Evolutionary conservation across 2,888 invertebrate genomes (phyloP), one percentile per base, ranked within the genome.

Genomic region (Eupelmus urozonus): DNA sequence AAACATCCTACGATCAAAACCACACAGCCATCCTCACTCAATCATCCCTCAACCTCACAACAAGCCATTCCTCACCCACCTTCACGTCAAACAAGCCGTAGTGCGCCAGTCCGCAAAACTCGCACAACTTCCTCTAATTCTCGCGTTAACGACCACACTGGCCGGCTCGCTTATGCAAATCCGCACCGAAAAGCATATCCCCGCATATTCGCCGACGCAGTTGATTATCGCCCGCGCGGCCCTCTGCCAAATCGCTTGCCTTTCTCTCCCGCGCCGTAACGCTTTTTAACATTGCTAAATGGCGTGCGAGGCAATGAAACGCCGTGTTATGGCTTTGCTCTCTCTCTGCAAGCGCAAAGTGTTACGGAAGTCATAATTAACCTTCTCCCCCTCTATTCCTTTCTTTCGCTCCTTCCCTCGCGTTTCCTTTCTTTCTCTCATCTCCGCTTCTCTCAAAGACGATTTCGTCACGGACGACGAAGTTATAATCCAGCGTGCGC

Each of bases 301-400:
- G 62, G 65, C 66, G 60, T 65, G 70, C 71, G 45, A 71, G 60
- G 71, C 71, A 66, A 65, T 62, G 66, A 71, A 76, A 53, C 60
- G 60, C 53, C 55, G n/a, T 40, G 67, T 67, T 76, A 76, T 57
- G 62, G 53, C 60, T 72, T 40, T 20, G 27, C 57, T 18, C 16
- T 20, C 13, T 45, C 42, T 45, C 16, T 16, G 67, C 53, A 16
- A 13, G 18, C 53, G 67, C 65, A 57, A 77, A 76, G 76, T 77
- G 70, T 67, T 71, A 62, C 72, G 78, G 81, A 80, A 78, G 80
- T 80, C 77, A 63, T 81, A 79, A 81, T 78, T 81, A 80, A 80
- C 71, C 51, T 51, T 3, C 13, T 45, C 49, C 27, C 40, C 45
- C 53, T 53, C 59, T 42, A 18, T 25, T 45, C 29, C n/a, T 18